Percentiles rank a stretch among this genome's conserved stretches.
Conservation (phyloP, 2,113 vertebrate genomes). For the Athene cunicularia region DNA sequence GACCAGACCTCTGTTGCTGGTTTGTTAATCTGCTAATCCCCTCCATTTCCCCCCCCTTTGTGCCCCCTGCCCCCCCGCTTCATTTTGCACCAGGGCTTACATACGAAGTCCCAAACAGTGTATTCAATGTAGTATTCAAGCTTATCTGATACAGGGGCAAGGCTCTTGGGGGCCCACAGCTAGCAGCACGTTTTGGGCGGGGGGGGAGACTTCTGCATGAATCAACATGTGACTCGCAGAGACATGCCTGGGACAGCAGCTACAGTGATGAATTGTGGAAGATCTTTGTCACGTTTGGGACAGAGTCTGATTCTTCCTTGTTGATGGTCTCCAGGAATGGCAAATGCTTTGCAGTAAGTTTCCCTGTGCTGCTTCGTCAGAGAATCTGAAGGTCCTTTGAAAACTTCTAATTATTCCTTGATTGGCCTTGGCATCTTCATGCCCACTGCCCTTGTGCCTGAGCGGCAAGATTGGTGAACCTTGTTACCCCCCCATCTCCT, state of each 20-base stretch:
- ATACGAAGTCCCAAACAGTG: not conserved
- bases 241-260: not conserved
- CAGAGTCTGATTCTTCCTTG: not conserved
- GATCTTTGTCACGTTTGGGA: not conserved
- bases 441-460: fast-evolving
- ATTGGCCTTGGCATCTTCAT: not conserved
- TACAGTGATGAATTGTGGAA: not conserved
- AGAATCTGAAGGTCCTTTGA: not conserved
- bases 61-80: not conserved
- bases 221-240: not conserved
- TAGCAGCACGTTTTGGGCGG: not conserved
- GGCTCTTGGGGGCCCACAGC: not conserved
- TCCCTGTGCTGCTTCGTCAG: not conserved
- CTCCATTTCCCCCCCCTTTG: too few species aligned
- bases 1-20: not conserved
- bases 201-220: not conserved
- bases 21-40: not conserved
- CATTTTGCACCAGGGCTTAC: not conserved
- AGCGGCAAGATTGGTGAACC: not conserved
- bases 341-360: not conserved
- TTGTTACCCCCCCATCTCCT: not conserved
- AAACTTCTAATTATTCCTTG: not conserved
- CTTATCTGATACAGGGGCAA: not conserved
- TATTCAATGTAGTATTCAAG: not conserved
- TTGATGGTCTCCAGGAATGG: not conserved